These are phyloP conservation scores for Cheilosia vernalis DNA, from an alignment of 2,888 invertebrate species.

Conservation along the genomic window DNA sequence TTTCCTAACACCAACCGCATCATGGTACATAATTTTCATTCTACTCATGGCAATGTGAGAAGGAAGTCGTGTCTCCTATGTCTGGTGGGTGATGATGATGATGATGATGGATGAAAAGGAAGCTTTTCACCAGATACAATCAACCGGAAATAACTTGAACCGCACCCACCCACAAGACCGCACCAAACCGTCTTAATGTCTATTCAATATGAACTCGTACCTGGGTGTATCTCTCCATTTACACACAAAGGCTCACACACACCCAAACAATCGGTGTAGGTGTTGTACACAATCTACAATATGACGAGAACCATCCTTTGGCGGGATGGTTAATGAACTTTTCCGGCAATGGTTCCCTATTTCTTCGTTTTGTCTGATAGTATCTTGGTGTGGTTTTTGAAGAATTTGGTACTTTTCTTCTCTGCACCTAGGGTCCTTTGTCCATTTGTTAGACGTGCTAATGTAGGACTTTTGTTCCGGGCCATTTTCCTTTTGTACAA, in stretches of 20 bases:
- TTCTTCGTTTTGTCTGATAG: slow-evolving; percentile 41
- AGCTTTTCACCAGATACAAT: slow-evolving; percentile 67
- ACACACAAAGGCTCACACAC: slow-evolving; percentile 21
- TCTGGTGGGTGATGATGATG: neutral
- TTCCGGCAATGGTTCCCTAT: slow-evolving; percentile 35
- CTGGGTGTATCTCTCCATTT: slow-evolving; percentile 8
- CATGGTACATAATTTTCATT: slow-evolving; percentile 55
- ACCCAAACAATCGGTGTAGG: neutral
- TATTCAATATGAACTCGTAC: slow-evolving; percentile 25
- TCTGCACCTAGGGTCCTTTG: slow-evolving; percentile 31
- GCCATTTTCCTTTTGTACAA: neutral
- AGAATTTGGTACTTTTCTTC: slow-evolving; percentile 14
- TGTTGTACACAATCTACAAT: slow-evolving; percentile 10
- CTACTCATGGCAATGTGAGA: neutral
- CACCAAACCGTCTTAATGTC: slow-evolving; percentile 37
- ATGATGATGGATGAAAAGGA: slow-evolving; percentile 38
- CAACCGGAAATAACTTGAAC: slow-evolving; percentile 74
- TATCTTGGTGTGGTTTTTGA: slow-evolving; percentile 47
- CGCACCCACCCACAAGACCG: slow-evolving; percentile 41
- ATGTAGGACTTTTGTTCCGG: slow-evolving; percentile 23
- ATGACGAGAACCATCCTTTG: slow-evolving; percentile 19
- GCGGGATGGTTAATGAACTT: slow-evolving; percentile 68
- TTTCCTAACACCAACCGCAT: slow-evolving; percentile 50
- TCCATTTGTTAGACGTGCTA: slow-evolving; percentile 30
- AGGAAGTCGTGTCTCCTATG: slow-evolving; percentile 23